Evolutionary conservation across 2,113 vertebrate genomes (phyloP).

Genomic region (Gulo gulo): DNA sequence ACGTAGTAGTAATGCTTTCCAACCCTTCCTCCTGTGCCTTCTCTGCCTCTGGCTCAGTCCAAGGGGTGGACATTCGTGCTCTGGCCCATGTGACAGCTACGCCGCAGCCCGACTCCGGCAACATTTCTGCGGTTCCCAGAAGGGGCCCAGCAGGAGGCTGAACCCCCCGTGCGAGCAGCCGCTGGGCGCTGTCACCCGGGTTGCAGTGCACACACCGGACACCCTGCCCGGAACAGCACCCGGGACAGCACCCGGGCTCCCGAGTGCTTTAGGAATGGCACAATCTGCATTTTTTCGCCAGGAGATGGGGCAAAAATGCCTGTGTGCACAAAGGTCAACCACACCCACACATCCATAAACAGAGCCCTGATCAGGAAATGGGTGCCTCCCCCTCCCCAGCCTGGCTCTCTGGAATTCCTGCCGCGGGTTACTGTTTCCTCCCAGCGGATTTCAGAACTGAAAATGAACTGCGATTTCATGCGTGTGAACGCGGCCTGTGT

Average conservation of each 20-base stretch:
- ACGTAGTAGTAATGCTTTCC: fast-evolving
- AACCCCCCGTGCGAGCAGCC: fast-evolving
- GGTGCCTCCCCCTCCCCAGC: neutral
- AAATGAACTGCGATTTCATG: fast-evolving
- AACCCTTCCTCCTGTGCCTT: fast-evolving
- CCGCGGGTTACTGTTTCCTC: neutral
- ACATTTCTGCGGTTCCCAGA: fast-evolving
- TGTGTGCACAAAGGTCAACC: neutral
- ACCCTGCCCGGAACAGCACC: neutral
- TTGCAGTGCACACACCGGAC: fast-evolving
- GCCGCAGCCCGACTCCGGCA: neutral
- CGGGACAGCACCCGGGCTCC: neutral
- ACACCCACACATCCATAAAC: neutral
- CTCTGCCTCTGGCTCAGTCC: too few species aligned
- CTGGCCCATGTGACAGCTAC: fast-evolving
- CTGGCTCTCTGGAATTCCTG: neutral
- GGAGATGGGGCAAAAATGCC: neutral
- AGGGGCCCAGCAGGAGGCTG: neutral
- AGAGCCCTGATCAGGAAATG: neutral
- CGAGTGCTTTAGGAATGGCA: neutral
- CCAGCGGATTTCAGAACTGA: neutral
- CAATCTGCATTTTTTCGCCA: neutral
- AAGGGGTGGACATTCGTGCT: fast-evolving
- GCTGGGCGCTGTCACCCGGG: fast-evolving
- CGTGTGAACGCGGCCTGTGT: fast-evolving